phyloP scores from a whole-genome alignment of 2,113 vertebrate genomes.

The Laticauda laticaudata region DNA sequence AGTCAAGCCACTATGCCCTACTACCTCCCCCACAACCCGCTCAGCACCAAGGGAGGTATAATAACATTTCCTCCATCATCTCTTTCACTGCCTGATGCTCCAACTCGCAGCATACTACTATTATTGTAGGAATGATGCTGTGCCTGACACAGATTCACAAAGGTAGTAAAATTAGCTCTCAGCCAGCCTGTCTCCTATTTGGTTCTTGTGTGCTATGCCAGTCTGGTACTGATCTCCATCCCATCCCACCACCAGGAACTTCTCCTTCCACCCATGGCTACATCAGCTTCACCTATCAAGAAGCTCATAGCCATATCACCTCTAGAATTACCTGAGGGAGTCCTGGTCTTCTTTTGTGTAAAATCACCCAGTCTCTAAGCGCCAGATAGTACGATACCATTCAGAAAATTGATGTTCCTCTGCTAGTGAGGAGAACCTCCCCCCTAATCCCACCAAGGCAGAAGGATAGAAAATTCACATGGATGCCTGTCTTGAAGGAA shows the following conservation, averaged over 20 bases:
- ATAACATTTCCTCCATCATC: neutral
- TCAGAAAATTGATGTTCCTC: neutral
- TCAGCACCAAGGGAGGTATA: neutral
- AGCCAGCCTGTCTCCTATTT: neutral
- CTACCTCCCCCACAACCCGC: neutral
- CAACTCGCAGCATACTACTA: neutral
- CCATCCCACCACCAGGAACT: neutral
- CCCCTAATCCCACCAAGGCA: too few relatives aligned
- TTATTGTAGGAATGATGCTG: neutral
- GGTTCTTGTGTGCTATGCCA: neutral
- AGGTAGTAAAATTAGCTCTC: neutral
- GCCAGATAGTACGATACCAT: neutral
- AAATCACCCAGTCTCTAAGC: neutral
- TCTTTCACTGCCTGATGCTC: neutral
- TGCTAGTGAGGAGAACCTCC: neutral
- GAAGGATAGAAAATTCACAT: neutral
- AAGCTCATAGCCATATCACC: constrained; percentile 1
- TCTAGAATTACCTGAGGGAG: neutral
- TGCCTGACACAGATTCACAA: neutral
- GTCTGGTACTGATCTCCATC: neutral
- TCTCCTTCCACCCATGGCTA: neutral
- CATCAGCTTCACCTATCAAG: constrained; percentile 8
- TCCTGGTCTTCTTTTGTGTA: neutral
- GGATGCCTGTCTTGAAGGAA: neutral
- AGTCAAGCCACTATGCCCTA: neutral